Conservation (phyloP, 2,113 vertebrate species). For the Desmodus rotundus region DNA sequence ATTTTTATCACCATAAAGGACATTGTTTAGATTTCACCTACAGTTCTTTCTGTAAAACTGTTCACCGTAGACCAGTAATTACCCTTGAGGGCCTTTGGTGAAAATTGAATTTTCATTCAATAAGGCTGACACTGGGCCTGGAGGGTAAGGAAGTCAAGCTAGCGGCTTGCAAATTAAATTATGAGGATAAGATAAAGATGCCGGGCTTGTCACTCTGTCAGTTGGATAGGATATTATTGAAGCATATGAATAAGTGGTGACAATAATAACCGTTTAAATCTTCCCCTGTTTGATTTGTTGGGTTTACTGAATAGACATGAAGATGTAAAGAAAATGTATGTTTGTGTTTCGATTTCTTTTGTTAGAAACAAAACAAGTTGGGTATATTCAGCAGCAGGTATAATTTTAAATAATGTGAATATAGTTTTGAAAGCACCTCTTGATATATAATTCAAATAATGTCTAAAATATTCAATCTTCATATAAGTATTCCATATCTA, state of each 20-base stretch:
- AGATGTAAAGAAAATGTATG: not conserved
- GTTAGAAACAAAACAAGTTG: not conserved
- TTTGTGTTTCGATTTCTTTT: not conserved
- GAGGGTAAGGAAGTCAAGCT: conserved; percentile 45
- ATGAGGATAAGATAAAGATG: conserved; percentile 68
- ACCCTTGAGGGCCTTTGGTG: conserved; percentile 55
- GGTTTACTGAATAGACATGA: not conserved
- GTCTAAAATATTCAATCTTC: not conserved
- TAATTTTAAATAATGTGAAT: not conserved
- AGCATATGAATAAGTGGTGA: not conserved
- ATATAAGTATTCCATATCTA: not conserved
- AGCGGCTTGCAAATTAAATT: conserved; percentile 64
- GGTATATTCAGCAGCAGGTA: not conserved
- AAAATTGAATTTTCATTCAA: conserved; percentile 71
- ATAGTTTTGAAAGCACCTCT: not conserved
- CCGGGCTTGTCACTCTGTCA: conserved; percentile 31
- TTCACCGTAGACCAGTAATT: conserved; percentile 55
- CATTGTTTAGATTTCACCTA: conserved; percentile 64
- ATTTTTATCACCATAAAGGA: conserved; percentile 40
- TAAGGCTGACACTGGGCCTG: conserved; percentile 45
- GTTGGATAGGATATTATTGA: not conserved
- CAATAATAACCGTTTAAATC: not conserved
- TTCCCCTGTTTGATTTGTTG: not conserved
- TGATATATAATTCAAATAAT: not conserved
- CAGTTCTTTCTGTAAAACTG: conserved; percentile 60